A percentile compares a stretch with the other conserved stretches of the same genome.
These are phyloP conservation scores for Micromussa lordhowensis DNA, from an alignment of 92 coral and sea anemone genomes.

Conservation along the genomic window DNA sequence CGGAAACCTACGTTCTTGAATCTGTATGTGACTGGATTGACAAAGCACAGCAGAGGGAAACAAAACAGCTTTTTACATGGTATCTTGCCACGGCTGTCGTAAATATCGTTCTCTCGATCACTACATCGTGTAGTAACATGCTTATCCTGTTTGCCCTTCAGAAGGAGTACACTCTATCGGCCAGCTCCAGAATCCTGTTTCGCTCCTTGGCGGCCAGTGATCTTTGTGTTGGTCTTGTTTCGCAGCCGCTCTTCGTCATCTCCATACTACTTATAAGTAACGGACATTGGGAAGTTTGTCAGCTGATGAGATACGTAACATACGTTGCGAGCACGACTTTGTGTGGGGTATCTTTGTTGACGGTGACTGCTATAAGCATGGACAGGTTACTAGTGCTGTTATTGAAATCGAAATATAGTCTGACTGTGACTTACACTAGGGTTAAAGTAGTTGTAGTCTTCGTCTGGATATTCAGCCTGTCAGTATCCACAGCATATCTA, in stretches of 20 bases:
- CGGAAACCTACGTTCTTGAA: background rate
- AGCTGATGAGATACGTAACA: background rate
- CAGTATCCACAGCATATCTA: background rate
- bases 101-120: background rate
- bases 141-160: background rate
- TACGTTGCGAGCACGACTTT: constrained; percentile 10
- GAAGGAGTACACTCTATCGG: constrained; percentile 3
- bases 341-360: constrained; percentile 20
- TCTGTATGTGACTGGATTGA: constrained; percentile 13
- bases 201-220: constrained; percentile 19
- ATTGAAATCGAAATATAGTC: background rate
- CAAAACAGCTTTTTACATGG: background rate
- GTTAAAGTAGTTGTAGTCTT: background rate
- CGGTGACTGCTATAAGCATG: constrained; percentile 33
- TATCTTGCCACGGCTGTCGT: background rate
- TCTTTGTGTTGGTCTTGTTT: constrained; percentile 11
- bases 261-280: background rate
- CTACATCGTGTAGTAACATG: constrained; percentile 6
- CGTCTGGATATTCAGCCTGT: constrained; percentile 12
- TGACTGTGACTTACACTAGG: background rate
- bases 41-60: background rate
- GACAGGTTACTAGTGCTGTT: constrained; percentile 20
- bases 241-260: constrained; percentile 21
- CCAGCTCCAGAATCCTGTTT: constrained; percentile 16
- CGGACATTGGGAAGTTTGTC: constrained; percentile 3